phyloP scores from a whole-genome alignment of 2,797 vertebrate species.

The Numenius phaeopus region DNA sequence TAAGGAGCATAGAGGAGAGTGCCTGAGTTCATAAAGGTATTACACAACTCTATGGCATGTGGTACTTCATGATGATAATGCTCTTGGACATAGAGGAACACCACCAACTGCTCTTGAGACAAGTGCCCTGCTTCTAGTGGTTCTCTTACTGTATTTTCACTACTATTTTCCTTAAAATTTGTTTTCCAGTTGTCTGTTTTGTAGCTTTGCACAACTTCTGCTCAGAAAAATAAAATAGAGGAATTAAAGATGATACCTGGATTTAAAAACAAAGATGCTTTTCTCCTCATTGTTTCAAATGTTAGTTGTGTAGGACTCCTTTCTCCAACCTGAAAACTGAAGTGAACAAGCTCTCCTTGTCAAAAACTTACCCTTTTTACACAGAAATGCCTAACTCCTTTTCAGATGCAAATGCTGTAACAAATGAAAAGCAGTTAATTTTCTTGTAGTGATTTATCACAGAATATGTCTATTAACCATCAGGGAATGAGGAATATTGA shows the following conservation, averaged over 20 bases:
- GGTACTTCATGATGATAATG: not conserved
- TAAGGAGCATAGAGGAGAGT: not conserved
- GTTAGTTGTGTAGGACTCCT: not conserved
- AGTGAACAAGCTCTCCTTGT: not conserved
- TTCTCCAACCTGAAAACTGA: not conserved
- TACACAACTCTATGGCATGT: not conserved
- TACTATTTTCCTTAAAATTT: not conserved
- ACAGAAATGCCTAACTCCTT: not conserved
- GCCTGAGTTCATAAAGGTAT: not conserved
- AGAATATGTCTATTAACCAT: not conserved
- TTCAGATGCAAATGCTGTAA: not conserved
- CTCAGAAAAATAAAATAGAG: not conserved
- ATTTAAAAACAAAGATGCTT: not conserved
- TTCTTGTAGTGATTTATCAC: not conserved
- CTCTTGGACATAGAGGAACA: not conserved
- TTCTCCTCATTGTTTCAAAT: not conserved
- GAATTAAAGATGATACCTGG: not conserved
- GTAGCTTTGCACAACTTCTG: not conserved
- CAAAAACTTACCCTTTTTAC: not conserved
- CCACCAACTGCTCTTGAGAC: not conserved
- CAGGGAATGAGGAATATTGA: not conserved
- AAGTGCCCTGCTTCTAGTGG: not conserved
- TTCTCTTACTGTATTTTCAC: not conserved
- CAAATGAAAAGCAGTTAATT: not conserved
- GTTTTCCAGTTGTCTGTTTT: not conserved